Percentiles rank a stretch among this genome's conserved stretches.
Conservation (phyloP, 2,888 invertebrate species). For the Sinelater perroti region DNA sequence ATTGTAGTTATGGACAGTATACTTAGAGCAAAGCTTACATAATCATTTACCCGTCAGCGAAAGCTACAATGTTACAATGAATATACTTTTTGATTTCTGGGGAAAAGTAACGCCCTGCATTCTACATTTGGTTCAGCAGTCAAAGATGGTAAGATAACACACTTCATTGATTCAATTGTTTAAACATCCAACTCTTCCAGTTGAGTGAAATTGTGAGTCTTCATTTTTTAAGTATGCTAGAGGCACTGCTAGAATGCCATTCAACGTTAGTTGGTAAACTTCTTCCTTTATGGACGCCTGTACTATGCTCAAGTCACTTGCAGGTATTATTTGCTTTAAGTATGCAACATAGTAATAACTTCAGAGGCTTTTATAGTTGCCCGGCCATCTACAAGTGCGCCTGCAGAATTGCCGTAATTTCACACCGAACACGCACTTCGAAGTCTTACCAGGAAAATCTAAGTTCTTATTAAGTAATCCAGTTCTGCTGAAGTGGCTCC, state of each 20-base stretch:
- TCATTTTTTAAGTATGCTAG: constrained; percentile 93
- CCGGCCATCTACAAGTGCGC: constrained; percentile 86
- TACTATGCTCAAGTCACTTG: constrained; percentile 89
- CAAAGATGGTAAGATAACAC: constrained; percentile 76
- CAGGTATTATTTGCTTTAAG: too few relatives aligned
- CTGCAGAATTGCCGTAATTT: constrained; percentile 89
- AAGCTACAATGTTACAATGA: constrained; percentile 76
- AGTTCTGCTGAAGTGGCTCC: constrained; percentile 81
- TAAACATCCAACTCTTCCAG: constrained; percentile 63
- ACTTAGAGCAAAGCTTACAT: constrained; percentile 88
- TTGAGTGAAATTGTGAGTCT: constrained; percentile 97
- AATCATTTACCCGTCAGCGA: constrained; percentile 74
- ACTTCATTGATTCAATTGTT: not conserved
- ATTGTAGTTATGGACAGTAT: constrained; percentile 92
- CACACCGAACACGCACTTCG: constrained; percentile 66
- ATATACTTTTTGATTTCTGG: constrained; percentile 97
- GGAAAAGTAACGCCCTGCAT: constrained; percentile 96
- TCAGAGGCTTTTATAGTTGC: constrained; percentile 69
- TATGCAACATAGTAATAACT: too few relatives aligned
- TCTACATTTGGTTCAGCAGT: constrained; percentile 88
- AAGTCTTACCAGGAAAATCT: constrained; percentile 60
- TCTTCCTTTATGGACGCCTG: constrained; percentile 95
- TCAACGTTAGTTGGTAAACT: constrained; percentile 91
- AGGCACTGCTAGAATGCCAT: constrained; percentile 93
- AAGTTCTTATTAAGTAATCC: constrained; percentile 63